Percentiles rank a stretch among this genome's conserved stretches.
phyloP scores from a whole-genome alignment of 2,797 vertebrate species.

The Merluccius polli region DNA sequence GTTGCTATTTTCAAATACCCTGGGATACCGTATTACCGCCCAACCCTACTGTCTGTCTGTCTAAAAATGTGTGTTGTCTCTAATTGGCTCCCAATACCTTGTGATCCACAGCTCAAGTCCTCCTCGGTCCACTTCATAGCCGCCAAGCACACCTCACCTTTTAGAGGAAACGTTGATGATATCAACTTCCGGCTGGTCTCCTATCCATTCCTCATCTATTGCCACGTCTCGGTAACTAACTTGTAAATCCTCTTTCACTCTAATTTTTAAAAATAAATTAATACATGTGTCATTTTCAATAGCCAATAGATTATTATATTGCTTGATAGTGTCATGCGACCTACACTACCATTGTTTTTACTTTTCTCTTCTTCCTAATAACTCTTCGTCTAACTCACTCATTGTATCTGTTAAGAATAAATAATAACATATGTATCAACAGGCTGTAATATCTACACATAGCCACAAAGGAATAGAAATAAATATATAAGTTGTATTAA shows the following conservation, averaged over 20 bases:
- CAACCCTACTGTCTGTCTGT: background rate
- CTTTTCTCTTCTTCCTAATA: background rate
- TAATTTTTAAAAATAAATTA: too few relatives aligned
- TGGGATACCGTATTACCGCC: too few relatives aligned
- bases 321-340: background rate
- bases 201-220: slow-evolving; percentile 63
- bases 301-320: background rate
- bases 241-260: background rate
- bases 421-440: too few relatives aligned
- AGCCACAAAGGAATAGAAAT: too few relatives aligned
- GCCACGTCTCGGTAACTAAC: slow-evolving; percentile 64
- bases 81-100: background rate
- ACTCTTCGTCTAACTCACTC: too few relatives aligned
- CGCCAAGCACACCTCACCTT: slow-evolving; percentile 69
- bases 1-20: too few relatives aligned
- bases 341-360: background rate
- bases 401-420: too few relatives aligned
- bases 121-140: slow-evolving; percentile 72
- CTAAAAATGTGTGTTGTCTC: background rate
- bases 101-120: slow-evolving; percentile 61
- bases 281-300: too few relatives aligned
- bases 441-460: too few relatives aligned
- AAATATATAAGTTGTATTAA: too few relatives aligned
- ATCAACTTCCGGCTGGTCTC: slow-evolving; percentile 68
- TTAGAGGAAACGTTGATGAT: slow-evolving; percentile 56